Evolutionary conservation across 2,888 invertebrate genomes (phyloP), one percentile per base, ranked within the genome.

Genomic region (Adineta ricciae): DNA sequence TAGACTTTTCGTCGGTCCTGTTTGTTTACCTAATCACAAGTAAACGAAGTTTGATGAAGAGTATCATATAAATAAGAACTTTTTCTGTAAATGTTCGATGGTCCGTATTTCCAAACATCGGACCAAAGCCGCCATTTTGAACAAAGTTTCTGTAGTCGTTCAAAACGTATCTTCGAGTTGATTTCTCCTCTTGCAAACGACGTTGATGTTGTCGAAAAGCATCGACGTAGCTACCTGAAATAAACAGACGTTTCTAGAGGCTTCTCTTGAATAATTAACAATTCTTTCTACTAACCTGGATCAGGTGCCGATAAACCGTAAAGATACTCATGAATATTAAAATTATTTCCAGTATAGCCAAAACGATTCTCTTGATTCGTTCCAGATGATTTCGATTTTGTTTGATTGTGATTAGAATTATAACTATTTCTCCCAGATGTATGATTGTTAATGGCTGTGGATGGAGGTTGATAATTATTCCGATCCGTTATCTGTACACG

Each of bases 291-390:
- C 19, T 16, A n/a, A 78, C 78, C 78, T 14, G 78, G 78, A 41
- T 78, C 78, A n/a, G 78, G 78, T 41, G 78, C 78, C 1, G 41
- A 41, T 16, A 78, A n/a, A n/a, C 78, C 78, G 41, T 78, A 78
- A 2, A 78, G 41, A 78, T 78, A 78, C 7, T 78, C 78, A 38
- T 78, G 78, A 41, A 78, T 8, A n/a, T 41, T 78, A 2, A 41
- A 11, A 78, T 41, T 19, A 41, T 78, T 64, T 32, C 32, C 32
- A 32, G 16, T 27, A 64, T 64, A 11, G 19, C 32, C 64, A 32
- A 27, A 14, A 32, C 27, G 24, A 41, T 7, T 41, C 14, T 78
- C 78, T 36, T 78, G 41, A 24, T 41, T 32, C 19, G 64, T 32
- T 64, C 16, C 11, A 64, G 32, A 27, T 16, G 32, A 32, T 64